phyloP scores from a whole-genome alignment of 2,113 vertebrate genomes.

The Scalopus aquaticus region DNA sequence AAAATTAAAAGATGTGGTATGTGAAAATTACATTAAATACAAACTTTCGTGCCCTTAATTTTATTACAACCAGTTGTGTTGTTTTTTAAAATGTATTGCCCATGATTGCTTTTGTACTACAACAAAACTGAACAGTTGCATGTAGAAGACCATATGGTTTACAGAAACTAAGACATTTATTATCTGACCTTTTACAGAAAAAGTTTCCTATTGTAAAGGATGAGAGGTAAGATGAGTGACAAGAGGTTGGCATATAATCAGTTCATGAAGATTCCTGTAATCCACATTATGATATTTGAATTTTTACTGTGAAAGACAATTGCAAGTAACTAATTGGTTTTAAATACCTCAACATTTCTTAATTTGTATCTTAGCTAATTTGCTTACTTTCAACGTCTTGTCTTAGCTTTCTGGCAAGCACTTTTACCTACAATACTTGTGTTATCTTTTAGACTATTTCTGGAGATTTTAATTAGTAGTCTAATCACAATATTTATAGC shows the following conservation, averaged over 20 bases:
- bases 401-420: neutral
- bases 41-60: neutral
- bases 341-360: neutral
- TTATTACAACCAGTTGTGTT: neutral
- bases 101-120: neutral
- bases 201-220: neutral
- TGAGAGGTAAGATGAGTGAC: neutral
- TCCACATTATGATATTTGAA: neutral
- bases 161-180: neutral
- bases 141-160: neutral
- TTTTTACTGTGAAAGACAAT: slow-evolving; percentile 1
- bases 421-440: neutral
- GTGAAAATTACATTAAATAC: neutral
- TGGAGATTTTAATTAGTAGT: neutral
- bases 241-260: neutral
- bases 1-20: neutral
- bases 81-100: neutral
- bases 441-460: neutral
- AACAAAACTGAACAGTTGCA: neutral
- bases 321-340: neutral
- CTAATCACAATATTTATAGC: neutral
- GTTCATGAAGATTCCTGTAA: neutral
- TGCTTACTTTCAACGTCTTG: neutral
- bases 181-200: neutral
- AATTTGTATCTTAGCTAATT: neutral